These are phyloP conservation scores for Carassius auratus DNA, from an alignment of 2,113 vertebrate species.

Conservation along the genomic window DNA sequence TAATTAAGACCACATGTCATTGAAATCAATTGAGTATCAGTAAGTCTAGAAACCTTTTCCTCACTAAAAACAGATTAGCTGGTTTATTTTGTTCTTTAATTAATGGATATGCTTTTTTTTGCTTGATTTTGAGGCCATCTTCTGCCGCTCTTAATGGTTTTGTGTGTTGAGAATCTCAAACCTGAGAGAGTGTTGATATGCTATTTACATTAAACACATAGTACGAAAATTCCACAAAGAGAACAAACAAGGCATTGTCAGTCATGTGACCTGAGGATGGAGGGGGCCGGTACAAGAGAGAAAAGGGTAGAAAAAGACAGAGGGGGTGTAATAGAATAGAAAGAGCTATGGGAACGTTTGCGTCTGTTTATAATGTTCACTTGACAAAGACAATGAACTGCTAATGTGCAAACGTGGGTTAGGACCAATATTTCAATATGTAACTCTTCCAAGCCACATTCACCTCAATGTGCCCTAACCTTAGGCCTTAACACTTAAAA, in stretches of 20 bases:
- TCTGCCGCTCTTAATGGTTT: background rate
- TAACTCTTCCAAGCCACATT: background rate
- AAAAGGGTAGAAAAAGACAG: background rate
- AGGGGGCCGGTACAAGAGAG: background rate
- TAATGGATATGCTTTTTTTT: background rate
- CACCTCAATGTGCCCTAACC: background rate
- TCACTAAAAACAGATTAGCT: background rate
- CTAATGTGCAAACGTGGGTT: background rate
- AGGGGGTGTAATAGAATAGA: conserved; percentile 32
- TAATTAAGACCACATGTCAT: conserved; percentile 67
- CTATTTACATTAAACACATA: conserved; percentile 31
- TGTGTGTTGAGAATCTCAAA: conserved; percentile 26
- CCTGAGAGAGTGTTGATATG: background rate
- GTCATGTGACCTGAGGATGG: background rate
- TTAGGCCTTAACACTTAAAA: background rate
- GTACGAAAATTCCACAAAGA: background rate
- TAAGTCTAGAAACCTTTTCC: background rate
- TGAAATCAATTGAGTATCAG: conserved; percentile 50
- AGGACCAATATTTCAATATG: background rate
- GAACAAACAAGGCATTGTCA: conserved; percentile 22
- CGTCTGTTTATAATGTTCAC: conserved; percentile 57
- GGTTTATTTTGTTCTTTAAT: background rate
- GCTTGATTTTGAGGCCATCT: background rate
- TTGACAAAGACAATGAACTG: conserved; percentile 1
- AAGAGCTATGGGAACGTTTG: conserved; percentile 54